Percentiles rank a stretch among this genome's conserved stretches.
These are phyloP conservation scores for Platalea minor DNA, from an alignment of 2,797 vertebrate species.

Conservation along the genomic window DNA sequence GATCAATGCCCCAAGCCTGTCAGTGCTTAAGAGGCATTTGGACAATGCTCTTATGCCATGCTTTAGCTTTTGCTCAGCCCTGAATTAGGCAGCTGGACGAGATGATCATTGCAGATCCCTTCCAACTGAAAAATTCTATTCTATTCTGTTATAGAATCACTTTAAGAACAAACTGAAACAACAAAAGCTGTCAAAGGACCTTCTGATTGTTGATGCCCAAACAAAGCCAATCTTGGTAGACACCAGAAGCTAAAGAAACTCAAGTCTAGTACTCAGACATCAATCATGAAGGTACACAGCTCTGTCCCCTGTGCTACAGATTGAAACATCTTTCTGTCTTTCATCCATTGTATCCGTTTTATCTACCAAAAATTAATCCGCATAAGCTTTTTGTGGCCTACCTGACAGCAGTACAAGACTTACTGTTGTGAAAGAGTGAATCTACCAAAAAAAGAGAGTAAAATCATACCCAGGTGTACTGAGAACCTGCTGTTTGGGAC, in stretches of 20 bases:
- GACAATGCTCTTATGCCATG: background rate
- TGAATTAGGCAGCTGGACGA: background rate
- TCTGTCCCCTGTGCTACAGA: background rate
- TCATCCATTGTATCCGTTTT: background rate
- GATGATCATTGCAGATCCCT: background rate
- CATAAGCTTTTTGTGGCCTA: constrained; percentile 13
- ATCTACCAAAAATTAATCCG: constrained; percentile 24
- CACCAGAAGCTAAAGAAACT: background rate
- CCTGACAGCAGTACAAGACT: constrained; percentile 32
- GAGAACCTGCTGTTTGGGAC: constrained; percentile 35
- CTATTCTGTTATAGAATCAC: background rate
- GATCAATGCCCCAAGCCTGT: background rate
- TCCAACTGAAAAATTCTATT: background rate
- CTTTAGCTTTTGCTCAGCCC: background rate
- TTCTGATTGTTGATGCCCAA: background rate
- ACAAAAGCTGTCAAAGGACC: background rate
- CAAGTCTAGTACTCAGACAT: background rate
- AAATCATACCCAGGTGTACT: constrained; percentile 42
- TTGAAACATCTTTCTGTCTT: background rate
- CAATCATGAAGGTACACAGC: background rate
- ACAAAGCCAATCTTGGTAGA: background rate
- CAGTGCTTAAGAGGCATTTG: background rate
- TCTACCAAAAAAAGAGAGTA: background rate
- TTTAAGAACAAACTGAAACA: background rate
- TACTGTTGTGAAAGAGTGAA: constrained; percentile 44